Conservation (phyloP, 2,797 vertebrate genomes). For the Leptoclinus maculatus region DNA sequence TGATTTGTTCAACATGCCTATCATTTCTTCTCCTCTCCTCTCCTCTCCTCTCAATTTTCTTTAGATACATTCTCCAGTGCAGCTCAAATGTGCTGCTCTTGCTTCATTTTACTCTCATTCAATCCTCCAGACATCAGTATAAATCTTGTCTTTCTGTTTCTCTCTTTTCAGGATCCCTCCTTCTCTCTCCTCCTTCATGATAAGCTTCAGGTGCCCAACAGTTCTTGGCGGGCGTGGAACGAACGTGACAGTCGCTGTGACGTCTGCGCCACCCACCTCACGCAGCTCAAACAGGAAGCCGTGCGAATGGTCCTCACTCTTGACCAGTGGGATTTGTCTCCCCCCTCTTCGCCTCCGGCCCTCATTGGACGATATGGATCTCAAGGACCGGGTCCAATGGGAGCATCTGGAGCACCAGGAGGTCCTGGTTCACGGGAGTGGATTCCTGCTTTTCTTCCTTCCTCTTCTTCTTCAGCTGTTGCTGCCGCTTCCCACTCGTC, state of each 20-base stretch:
- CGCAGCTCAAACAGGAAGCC: slow-evolving; percentile 97
- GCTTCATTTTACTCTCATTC: neutral
- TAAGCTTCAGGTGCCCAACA: slow-evolving; percentile 95
- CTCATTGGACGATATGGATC: slow-evolving; percentile 64
- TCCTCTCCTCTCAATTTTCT: neutral
- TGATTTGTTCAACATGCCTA: slow-evolving; percentile 35
- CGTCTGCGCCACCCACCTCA: slow-evolving; percentile 94
- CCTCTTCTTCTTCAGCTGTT: slow-evolving; percentile 62
- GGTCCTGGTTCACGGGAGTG: slow-evolving; percentile 67
- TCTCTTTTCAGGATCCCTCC: slow-evolving; percentile 89
- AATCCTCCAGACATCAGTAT: slow-evolving; percentile 8
- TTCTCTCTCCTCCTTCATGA: slow-evolving; percentile 94
- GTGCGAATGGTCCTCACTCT: slow-evolving; percentile 94
- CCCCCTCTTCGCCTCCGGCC: slow-evolving; percentile 88
- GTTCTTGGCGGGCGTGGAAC: slow-evolving; percentile 94
- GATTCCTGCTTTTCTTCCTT: slow-evolving; percentile 70
- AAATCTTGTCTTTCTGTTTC: slow-evolving; percentile 14
- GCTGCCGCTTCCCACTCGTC: slow-evolving; percentile 43
- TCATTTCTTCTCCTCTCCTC: slow-evolving; percentile 16
- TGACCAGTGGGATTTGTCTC: slow-evolving; percentile 90
- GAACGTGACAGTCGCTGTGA: slow-evolving; percentile 96
- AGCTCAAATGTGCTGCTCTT: neutral
- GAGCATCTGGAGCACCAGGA: slow-evolving; percentile 53
- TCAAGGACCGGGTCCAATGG: slow-evolving; percentile 51
- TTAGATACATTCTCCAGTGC: neutral